Evolutionary conservation across 1,140 invertebrate species (phyloP).

Genomic region (Heliconius hermathena): DNA sequence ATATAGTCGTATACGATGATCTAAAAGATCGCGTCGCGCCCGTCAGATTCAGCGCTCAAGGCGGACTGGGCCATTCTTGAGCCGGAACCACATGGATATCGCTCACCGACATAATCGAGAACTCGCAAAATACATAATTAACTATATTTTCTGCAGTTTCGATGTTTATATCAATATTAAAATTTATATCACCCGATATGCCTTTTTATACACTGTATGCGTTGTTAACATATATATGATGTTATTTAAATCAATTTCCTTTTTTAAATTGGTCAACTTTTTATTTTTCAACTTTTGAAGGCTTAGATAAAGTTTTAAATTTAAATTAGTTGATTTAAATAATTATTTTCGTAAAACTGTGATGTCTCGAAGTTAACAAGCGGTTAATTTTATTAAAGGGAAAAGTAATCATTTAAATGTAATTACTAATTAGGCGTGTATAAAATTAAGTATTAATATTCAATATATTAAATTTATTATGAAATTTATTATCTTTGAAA

Average conservation of each 20-base stretch:
- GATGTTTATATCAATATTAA: slow-evolving; percentile 14
- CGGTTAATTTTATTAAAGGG: neutral
- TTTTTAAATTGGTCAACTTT: slow-evolving; percentile 29
- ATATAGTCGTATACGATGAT: slow-evolving; percentile 49
- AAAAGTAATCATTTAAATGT: neutral
- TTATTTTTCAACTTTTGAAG: slow-evolving; percentile 4
- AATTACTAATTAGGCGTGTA: too few relatives aligned
- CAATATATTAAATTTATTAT: too few relatives aligned
- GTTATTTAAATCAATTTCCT: slow-evolving; percentile 35
- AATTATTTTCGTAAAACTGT: neutral
- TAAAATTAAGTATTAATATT: too few relatives aligned
- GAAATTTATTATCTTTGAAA: too few relatives aligned
- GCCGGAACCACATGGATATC: slow-evolving; percentile 72
- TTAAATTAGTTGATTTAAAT: slow-evolving; percentile 10
- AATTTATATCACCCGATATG: slow-evolving; percentile 9
- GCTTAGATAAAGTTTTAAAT: slow-evolving; percentile 5
- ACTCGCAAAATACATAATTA: slow-evolving; percentile 26
- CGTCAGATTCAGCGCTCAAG: slow-evolving; percentile 69
- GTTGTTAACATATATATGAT: slow-evolving; percentile 6
- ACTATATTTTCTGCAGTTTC: slow-evolving; percentile 18
- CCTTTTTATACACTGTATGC: neutral
- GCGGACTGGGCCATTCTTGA: slow-evolving; percentile 75
- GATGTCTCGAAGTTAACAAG: neutral
- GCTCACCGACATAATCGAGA: slow-evolving; percentile 40
- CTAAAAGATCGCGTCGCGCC: slow-evolving; percentile 66